Base-by-base conservation (phyloP, 2,888 invertebrate genomes). In the Therioaphis trifolii region DNA sequence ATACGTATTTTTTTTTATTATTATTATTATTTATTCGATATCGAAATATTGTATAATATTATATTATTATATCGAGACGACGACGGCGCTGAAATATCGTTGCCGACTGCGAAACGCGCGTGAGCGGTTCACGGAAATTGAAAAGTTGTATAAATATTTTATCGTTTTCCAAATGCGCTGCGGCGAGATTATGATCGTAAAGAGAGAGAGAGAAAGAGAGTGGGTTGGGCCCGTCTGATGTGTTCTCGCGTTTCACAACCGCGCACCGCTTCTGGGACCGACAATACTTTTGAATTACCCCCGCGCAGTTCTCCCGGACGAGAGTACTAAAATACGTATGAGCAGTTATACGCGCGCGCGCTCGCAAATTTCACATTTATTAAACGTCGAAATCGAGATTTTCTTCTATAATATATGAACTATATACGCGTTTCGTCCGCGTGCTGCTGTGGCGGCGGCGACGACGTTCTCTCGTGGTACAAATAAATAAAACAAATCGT, bases 121-220 rank as follows among this genome's bases (percentile, higher is more conserved):
- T 18, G 29, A 27, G 40, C 21, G 29, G 52, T 78, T 52, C 21
- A 24, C 11, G 46, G 66, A 35, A 78, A 78, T 78, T 66, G 77
- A 78, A 78, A 66, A 78, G 66, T 78, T 68, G 24, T 78, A 66
- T 78, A 78, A 66, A 78, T 78, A 78, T 78, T 66, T 66, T 78
- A 78, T 78, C 66, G 66, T 78, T 78, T 78, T 52, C 12, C 35
- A 68, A 78, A 66, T 11, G 49, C 77, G 21, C 61, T 15, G 40
- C 63, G 35, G 14, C 55, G 11, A 46, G 43, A 75, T 61, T 61
- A 76, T 52, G 52, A 78, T 66, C 66, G 21, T 68, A 76, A 58
- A 24, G 2, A 27, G 24, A 18, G 58, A 46, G n/a, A n/a, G n/a
- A n/a, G n/a, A n/a, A n/a, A n/a, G n/a, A n/a, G n/a, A n/a, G n/a